Percentiles rank a stretch among this genome's conserved stretches.
Evolutionary conservation across 2,113 vertebrate genomes (phyloP).

Genomic region (Austrofundulus limnaeus): DNA sequence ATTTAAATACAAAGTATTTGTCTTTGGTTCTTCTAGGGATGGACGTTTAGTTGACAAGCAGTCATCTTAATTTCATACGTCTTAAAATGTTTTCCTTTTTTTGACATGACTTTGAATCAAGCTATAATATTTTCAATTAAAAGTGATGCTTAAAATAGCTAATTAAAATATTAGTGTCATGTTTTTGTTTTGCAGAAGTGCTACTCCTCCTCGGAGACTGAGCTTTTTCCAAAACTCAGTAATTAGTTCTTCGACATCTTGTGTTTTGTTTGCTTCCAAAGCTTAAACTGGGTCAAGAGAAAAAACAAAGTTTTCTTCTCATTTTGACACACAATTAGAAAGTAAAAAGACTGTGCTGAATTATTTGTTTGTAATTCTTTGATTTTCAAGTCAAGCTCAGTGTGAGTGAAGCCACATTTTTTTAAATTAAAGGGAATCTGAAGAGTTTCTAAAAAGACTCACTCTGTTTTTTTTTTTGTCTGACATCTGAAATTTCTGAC

Average conservation of each 20-base stretch:
- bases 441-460: not conserved
- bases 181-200: not conserved
- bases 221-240: not conserved
- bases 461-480: not conserved
- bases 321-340: not conserved
- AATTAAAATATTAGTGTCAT: too few relatives aligned
- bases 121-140: too few relatives aligned
- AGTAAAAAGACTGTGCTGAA: not conserved
- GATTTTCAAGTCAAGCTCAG: not conserved
- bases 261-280: not conserved
- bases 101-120: too few relatives aligned
- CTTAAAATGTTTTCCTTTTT: too few relatives aligned
- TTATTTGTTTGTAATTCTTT: not conserved
- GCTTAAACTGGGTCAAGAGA: not conserved
- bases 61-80: too few relatives aligned
- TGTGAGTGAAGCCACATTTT: conserved; percentile 8
- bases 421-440: conserved; percentile 1
- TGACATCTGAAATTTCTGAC: conserved; percentile 24
- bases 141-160: too few relatives aligned
- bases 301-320: not conserved
- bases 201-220: not conserved
- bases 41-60: too few relatives aligned
- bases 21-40: too few relatives aligned
- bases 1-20: too few relatives aligned
- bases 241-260: not conserved